Conservation (phyloP, 2,113 vertebrate genomes). For the Rhagologus leucostigma region DNA sequence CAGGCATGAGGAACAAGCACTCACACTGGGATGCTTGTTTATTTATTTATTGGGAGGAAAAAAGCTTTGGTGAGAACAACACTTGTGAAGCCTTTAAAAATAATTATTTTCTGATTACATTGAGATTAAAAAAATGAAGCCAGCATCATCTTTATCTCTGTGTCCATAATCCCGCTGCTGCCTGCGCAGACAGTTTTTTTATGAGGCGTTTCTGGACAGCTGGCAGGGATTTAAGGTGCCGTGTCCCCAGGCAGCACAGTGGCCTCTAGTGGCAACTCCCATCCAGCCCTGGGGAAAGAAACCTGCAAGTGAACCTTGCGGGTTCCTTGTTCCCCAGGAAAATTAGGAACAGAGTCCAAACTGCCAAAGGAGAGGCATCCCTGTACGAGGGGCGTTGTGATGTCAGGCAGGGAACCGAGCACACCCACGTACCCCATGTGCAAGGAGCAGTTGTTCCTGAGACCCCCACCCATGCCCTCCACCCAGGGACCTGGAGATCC, state of each 20-base stretch:
- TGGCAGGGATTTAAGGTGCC: background rate
- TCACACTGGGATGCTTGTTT: background rate
- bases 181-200: background rate
- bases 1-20: background rate
- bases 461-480: background rate
- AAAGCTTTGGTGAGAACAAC: background rate
- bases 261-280: background rate
- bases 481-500: background rate
- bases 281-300: background rate
- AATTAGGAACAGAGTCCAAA: background rate
- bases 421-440: too few relatives aligned
- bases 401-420: background rate
- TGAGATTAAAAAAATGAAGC: background rate
- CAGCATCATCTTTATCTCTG: background rate
- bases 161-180: accelerated
- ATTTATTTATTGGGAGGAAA: background rate
- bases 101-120: background rate
- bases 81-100: background rate
- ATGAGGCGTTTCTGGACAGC: background rate
- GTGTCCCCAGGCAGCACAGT: background rate
- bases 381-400: accelerated
- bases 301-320: background rate
- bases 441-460: background rate
- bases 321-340: background rate
- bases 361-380: background rate